phyloP scores from a whole-genome alignment of 2,797 vertebrate genomes.

The Lemur catta region DNA sequence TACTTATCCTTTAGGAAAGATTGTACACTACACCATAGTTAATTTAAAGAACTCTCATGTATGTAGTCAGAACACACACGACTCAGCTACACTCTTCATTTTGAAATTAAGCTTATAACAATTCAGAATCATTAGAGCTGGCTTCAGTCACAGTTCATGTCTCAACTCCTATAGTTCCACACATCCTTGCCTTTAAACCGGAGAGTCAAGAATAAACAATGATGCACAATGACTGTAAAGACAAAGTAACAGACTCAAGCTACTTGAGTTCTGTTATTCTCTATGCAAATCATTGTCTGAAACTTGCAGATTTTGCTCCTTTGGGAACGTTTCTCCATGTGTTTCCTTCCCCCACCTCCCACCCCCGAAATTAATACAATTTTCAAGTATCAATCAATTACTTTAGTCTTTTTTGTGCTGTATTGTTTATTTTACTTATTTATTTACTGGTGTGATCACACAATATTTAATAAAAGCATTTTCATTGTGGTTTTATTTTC shows the following conservation, averaged over 20 bases:
- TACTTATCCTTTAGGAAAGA: background rate
- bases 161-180: background rate
- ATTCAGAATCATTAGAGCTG: background rate
- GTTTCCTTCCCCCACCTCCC: background rate
- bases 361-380: background rate
- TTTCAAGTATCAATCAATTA: background rate
- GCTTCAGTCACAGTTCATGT: background rate
- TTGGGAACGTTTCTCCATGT: background rate
- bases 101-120: background rate
- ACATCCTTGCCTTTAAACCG: background rate
- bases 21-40: fast-evolving
- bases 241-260: background rate
- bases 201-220: background rate
- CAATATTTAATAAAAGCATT: background rate
- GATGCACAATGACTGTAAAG: background rate
- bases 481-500: background rate
- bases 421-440: background rate
- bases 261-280: background rate
- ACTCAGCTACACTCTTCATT: background rate
- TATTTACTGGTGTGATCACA: background rate
- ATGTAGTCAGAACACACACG: background rate
- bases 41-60: background rate
- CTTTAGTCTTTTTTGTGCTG: background rate
- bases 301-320: background rate
- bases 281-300: background rate